Base-by-base conservation (phyloP, 2,888 invertebrate species). In the Agrypnus murinus region DNA sequence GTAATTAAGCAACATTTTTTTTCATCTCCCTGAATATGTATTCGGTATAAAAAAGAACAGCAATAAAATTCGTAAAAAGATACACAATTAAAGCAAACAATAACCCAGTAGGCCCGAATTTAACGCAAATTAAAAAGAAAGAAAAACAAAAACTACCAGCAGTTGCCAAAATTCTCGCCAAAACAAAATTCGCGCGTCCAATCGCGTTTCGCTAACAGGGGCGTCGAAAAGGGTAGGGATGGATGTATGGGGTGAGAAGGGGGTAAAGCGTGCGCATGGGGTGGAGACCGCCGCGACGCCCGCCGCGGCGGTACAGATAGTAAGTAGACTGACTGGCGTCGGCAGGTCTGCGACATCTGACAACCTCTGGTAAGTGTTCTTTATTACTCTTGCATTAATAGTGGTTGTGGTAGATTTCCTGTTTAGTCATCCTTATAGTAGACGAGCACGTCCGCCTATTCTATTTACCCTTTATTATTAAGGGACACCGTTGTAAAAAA, bases 271-370 rank as follows among this genome's bases (percentile, higher is more conserved):
- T 85, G 85, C 86, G 86, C 85, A 84, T 84, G 86, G 84, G 86
- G 87, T 87, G 87, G 87, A 86, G 87, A 87, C 86, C 87, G 87
- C 90, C 90, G 90, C 90, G 90, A 87, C 87, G 88, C 87, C 87
- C 88, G 89, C 88, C 89, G 83, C 88, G 88, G 86, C 84, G 83
- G 82, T 84, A 84, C 86, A 88, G 87, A 86, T 84, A 84, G 85
- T 84, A 84, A 83, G 85, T 84, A 86, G 86, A 86, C 86, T 83
- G 84, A 83, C 84, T 84, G 86, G 86, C 86, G 86, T 85, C 86
- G 82, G 81, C 84, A 85, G 82, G 84, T 84, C 84, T 84, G 79
- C 75, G 74, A 77, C 79, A 78, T 78, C 80, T 77, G 75, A 77
- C 77, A 75, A 73, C 73, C 75, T 75, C 77, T 78, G 79, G 78